These are phyloP conservation scores for Gastrophysa polygoni DNA, from an alignment of 2,888 invertebrate genomes.

Conservation along the genomic window DNA sequence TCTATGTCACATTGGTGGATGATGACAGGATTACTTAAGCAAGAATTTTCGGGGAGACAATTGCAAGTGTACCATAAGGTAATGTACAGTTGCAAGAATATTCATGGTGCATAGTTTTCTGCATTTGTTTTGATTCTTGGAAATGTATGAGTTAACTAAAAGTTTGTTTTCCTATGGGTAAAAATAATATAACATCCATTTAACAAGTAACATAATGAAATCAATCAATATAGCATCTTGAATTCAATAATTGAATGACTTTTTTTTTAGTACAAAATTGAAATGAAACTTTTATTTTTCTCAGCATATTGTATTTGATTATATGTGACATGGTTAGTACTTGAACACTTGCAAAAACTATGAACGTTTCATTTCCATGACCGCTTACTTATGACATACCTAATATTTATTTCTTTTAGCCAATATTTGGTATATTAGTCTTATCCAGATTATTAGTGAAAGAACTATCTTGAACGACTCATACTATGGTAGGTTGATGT, in stretches of 20 bases:
- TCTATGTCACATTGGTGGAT: constrained; percentile 23
- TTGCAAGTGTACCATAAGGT: constrained; percentile 1
- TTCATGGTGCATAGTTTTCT: constrained; percentile 14
- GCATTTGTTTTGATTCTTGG: background rate
- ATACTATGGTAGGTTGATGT: constrained; percentile 20
- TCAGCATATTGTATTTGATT: no score
- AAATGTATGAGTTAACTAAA: background rate
- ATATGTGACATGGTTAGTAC: background rate
- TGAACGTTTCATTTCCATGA: constrained; percentile 7
- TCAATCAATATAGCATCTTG: no score
- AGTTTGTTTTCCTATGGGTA: background rate
- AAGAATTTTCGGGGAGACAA: constrained; percentile 9
- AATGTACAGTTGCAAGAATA: constrained; percentile 10
- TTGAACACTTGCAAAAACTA: constrained; percentile 10
- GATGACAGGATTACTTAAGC: background rate
- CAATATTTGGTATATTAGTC: constrained; percentile 6
- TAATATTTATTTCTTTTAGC: constrained; percentile 26
- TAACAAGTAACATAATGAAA: no score
- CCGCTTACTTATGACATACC: constrained; percentile 1
- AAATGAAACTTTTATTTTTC: no score
- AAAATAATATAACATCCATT: no score
- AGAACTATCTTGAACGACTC: background rate
- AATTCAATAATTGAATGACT: no score
- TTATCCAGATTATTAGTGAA: background rate
- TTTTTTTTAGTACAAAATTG: no score